These are phyloP conservation scores for Pseudachorutes palmiensis DNA, from an alignment of 1,140 invertebrate species.

Conservation along the genomic window DNA sequence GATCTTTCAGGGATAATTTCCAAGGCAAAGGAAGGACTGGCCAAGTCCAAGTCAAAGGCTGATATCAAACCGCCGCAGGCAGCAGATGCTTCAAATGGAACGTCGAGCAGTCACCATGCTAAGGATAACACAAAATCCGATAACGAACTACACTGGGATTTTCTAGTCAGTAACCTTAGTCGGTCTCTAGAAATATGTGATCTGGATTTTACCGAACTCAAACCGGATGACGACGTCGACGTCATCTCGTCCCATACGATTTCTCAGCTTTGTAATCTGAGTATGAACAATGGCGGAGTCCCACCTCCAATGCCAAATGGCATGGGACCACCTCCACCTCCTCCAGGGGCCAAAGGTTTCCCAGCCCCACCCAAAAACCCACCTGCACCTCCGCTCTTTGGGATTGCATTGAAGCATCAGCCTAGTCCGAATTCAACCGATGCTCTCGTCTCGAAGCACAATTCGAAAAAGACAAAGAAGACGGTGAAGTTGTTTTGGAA, in stretches of 20 bases:
- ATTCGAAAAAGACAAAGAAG: conserved; percentile 79
- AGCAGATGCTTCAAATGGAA: conserved; percentile 15
- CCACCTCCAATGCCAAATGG: conserved; percentile 30
- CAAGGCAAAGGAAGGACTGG: conserved; percentile 82
- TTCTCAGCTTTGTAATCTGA: conserved; percentile 12
- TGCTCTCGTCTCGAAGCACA: conserved; percentile 29
- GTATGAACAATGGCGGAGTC: conserved; percentile 12
- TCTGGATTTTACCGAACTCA: conserved; percentile 41
- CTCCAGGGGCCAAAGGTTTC: conserved; percentile 43
- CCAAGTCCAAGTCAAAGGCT: conserved; percentile 68
- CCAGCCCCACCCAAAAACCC: conserved; percentile 43
- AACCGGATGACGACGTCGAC: conserved; percentile 54
- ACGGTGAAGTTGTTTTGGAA: conserved; percentile 99
- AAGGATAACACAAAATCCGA: conserved; percentile 77
- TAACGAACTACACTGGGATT: conserved; percentile 91
- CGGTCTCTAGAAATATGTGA: conserved; percentile 79
- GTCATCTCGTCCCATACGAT: conserved; percentile 30
- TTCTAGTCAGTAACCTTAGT: conserved; percentile 68
- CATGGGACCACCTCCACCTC: conserved; percentile 43
- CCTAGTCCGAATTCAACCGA: conserved; percentile 35
- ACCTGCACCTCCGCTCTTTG: conserved; percentile 44
- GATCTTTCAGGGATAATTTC: conserved; percentile 55
- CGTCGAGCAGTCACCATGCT: conserved; percentile 46
- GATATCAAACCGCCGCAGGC: conserved; percentile 48
- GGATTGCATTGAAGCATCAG: conserved; percentile 42